A percentile compares a stretch with the other conserved stretches of the same genome.
Evolutionary conservation across 1,140 invertebrate species (phyloP).

Genomic region (Reticulitermes speratus): DNA sequence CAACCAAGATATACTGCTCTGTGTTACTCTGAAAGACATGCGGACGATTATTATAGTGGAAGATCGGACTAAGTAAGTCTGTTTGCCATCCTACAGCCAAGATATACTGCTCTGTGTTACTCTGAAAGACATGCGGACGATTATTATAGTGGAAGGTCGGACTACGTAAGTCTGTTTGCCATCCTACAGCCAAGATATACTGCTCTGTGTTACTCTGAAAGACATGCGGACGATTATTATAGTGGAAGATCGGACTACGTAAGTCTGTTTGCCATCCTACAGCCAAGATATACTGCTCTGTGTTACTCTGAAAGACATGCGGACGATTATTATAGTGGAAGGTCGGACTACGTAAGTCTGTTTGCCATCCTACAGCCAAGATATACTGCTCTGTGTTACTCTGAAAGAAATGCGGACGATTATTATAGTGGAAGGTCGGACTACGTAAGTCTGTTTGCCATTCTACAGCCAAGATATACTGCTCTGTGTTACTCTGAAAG

Average conservation of each 20-base stretch:
- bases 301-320: neutral
- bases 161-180: too few species aligned
- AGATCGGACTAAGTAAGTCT: too few species aligned
- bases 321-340: too few species aligned
- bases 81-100: neutral
- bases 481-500: neutral
- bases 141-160: too few species aligned
- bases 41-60: too few species aligned
- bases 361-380: neutral
- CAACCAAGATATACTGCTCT: neutral
- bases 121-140: neutral
- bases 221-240: neutral
- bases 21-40: neutral
- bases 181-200: neutral
- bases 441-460: too few species aligned
- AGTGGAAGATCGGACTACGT: too few species aligned
- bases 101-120: neutral
- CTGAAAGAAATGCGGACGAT: neutral
- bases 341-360: too few species aligned
- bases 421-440: too few species aligned
- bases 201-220: neutral
- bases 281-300: neutral
- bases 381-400: neutral
- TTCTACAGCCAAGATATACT: neutral
- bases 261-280: too few species aligned